Conservation (phyloP, 1,140 invertebrate genomes). For the Pachyrhynchus sulphureomaculatus region DNA sequence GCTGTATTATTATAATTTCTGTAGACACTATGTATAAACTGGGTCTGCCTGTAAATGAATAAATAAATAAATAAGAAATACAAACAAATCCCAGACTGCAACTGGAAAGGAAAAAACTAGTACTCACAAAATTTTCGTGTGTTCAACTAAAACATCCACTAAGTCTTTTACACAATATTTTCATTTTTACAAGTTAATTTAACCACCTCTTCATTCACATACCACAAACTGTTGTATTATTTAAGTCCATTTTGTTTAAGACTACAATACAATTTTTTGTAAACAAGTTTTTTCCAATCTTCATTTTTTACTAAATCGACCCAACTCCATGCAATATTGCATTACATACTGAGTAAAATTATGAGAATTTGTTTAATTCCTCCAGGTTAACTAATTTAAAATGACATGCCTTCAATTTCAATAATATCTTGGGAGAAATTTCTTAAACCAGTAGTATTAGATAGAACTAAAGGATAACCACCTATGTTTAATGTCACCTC, state of each 20-base stretch:
- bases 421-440: slow-evolving; percentile 63
- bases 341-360: slow-evolving; percentile 50
- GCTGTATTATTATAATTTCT: too few species aligned
- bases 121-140: slow-evolving; percentile 62
- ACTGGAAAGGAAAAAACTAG: too few species aligned
- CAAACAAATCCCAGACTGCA: slow-evolving; percentile 1
- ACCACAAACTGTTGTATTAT: slow-evolving; percentile 46
- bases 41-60: too few species aligned
- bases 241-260: slow-evolving; percentile 67
- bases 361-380: slow-evolving; percentile 29
- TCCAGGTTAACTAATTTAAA: slow-evolving; percentile 43
- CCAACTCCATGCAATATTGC: slow-evolving; percentile 47
- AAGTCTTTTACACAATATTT: slow-evolving; percentile 61
- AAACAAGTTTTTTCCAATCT: slow-evolving; percentile 32
- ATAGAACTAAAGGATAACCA: slow-evolving; percentile 79
- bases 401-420: slow-evolving; percentile 76
- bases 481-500: slow-evolving; percentile 76
- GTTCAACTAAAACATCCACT: slow-evolving; percentile 55
- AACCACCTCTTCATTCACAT: slow-evolving; percentile 36
- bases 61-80: background rate
- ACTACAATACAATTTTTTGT: slow-evolving; percentile 56
- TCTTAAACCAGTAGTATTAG: slow-evolving; percentile 86
- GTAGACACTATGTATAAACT: too few species aligned
- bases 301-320: slow-evolving; percentile 42
- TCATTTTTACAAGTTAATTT: slow-evolving; percentile 66